Evolutionary conservation across 2,888 invertebrate species (phyloP), one percentile per base, ranked within the genome.

Genomic region (Petrolisthes cinctipes): DNA sequence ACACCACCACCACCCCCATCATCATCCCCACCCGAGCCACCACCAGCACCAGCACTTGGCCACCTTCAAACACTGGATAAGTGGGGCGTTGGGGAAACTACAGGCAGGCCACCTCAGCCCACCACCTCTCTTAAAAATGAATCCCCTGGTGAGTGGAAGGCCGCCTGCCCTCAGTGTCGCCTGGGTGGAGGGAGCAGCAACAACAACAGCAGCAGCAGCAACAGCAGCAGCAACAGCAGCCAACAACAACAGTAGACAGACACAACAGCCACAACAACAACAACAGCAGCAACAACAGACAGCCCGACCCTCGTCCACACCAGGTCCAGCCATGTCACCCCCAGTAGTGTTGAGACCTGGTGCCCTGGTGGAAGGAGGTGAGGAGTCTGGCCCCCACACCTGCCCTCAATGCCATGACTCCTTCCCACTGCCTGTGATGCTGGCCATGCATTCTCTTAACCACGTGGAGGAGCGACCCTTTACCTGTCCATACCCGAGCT

Each of bases 11-110:
- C 37, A 37, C 37, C 37, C 0, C 2, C 37, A 37, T 37, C 37
- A 37, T 2, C 37, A 37, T 1, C 37, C 37, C 2, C 37, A 37
- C 37, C 37, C 37, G 37, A 37, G 37, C 37, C 81, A 81, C 20
- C 82, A 56, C 73, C 83, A 75, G 57, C 82, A 86, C 51, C 76
- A 79, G 51, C 81, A 81, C 82, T 61, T 86, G 86, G 82, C 83
- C 86, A 83, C 79, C 86, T 83, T 86, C 86, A 86, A 86, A 86
- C 82, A 83, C 78, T 86, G 86, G 86, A 86, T 86, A 83, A 86
- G 86, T 86, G 86, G 83, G 76, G 86, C 86, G 79, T 78, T 86
- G 23, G 86, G 83, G 78, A 86, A 83, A 78, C 78, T 83, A 79
- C 86, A 86, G 83, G 71, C 76, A 37, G 20, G 75, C 23, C 83